These are phyloP conservation scores for Drosophila kikkawai DNA, from an alignment of 1,140 invertebrate species.

Conservation along the genomic window DNA sequence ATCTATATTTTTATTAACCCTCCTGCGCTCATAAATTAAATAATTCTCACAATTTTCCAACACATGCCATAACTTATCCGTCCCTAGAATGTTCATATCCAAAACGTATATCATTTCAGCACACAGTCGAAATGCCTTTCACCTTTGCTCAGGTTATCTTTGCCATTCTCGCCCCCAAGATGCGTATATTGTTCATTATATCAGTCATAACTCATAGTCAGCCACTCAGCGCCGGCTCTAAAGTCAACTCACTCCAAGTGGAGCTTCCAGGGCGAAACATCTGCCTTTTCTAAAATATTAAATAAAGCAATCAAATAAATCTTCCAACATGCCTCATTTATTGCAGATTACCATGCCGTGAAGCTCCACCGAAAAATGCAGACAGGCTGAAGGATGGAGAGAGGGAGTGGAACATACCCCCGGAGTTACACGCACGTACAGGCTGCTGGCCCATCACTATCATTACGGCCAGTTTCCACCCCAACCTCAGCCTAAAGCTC, in stretches of 20 bases:
- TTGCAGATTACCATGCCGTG: conserved; percentile 79
- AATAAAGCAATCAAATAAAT: conserved; percentile 84
- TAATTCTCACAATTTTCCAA: conserved; percentile 9
- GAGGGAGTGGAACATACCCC: not conserved
- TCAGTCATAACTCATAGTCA: conserved; percentile 77
- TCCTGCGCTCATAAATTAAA: conserved; percentile 17
- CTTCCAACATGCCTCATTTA: conserved; percentile 84
- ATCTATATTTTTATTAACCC: not conserved
- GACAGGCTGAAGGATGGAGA: conserved; percentile 6
- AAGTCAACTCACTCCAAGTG: conserved; percentile 37
- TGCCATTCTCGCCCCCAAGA: conserved; percentile 19
- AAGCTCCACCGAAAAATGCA: conserved; percentile 43
- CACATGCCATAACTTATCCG: conserved; percentile 49
- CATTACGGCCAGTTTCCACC: conserved; percentile 52
- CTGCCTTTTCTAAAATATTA: conserved; percentile 82
- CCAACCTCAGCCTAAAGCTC: conserved; percentile 1
- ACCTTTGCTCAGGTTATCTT: conserved; percentile 34
- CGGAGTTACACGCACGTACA: conserved; percentile 41
- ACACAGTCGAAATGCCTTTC: conserved; percentile 33
- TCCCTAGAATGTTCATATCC: conserved; percentile 23
- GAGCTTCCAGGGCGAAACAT: conserved; percentile 51
- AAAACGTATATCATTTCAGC: conserved; percentile 44
- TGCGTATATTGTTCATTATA: conserved; percentile 64
- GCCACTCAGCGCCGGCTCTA: conserved; percentile 50
- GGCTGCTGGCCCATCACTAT: conserved; percentile 48